These are phyloP conservation scores for Magallana gigas DNA, from an alignment of 1,140 invertebrate species.

Conservation along the genomic window DNA sequence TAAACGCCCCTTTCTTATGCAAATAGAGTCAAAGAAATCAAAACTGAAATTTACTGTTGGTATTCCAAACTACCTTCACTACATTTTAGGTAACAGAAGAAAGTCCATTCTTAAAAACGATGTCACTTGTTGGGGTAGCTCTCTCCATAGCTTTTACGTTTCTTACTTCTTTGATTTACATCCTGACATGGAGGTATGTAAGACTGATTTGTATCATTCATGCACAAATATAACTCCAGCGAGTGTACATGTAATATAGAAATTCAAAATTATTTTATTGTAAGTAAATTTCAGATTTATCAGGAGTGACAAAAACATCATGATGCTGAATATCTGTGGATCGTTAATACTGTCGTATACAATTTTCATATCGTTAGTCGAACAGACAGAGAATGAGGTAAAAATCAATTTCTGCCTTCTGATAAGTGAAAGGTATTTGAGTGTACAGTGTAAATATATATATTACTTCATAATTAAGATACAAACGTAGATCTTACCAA, in stretches of 20 bases:
- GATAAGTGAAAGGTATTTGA: not conserved
- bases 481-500: no score
- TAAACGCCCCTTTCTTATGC: not conserved
- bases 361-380: constrained; percentile 10
- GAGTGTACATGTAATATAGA: no score
- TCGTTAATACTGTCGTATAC: constrained; percentile 19
- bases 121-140: not conserved
- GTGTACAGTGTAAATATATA: not conserved
- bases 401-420: not conserved
- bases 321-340: constrained; percentile 40
- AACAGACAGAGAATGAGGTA: constrained; percentile 30
- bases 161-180: not conserved
- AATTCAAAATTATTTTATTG: not conserved
- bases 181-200: not conserved
- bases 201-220: not conserved
- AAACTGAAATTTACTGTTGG: not conserved
- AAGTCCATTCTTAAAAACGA: not conserved
- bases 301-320: constrained; percentile 20
- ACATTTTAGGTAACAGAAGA: not conserved
- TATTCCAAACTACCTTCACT: not conserved
- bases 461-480: not conserved
- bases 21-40: not conserved
- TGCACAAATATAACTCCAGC: not conserved
- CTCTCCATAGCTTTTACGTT: not conserved
- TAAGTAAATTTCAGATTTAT: not conserved